Evolutionary conservation across 2,113 vertebrate species (phyloP).

Genomic region (Apodemus sylvaticus): DNA sequence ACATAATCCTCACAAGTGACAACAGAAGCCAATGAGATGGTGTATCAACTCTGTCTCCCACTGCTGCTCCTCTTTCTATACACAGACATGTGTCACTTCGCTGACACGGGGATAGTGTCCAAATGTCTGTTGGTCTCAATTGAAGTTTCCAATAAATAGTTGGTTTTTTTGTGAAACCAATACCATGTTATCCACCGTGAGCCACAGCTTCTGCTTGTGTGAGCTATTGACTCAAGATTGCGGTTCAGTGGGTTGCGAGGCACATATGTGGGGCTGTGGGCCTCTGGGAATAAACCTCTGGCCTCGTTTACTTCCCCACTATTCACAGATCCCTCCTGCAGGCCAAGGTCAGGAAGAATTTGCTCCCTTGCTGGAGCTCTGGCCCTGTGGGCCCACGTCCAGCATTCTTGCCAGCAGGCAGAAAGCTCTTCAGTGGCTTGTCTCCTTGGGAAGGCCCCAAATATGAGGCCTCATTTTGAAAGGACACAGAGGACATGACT

Average conservation of each 20-base stretch:
- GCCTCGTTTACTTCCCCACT: neutral
- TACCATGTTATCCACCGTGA: neutral
- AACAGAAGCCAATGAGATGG: neutral
- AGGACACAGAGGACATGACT: neutral
- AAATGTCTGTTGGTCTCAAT: neutral
- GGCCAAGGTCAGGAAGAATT: neutral
- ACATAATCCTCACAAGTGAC: neutral
- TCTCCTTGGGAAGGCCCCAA: neutral
- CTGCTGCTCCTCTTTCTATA: fast-evolving
- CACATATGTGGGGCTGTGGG: neutral
- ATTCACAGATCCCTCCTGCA: neutral
- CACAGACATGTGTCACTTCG: neutral
- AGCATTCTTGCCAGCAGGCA: neutral
- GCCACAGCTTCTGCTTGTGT: neutral
- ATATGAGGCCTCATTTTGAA: neutral
- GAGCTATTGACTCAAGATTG: neutral
- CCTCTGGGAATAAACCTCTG: neutral
- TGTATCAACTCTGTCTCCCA: neutral
- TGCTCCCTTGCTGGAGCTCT: neutral
- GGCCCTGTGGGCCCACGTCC: neutral
- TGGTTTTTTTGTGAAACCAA: neutral
- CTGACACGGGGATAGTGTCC: neutral
- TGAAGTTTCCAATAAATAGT: neutral
- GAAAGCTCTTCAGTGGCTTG: neutral
- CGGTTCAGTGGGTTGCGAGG: neutral